These are phyloP conservation scores for Apteryx owenii DNA, from an alignment of 2,113 vertebrate genomes.

Conservation along the genomic window DNA sequence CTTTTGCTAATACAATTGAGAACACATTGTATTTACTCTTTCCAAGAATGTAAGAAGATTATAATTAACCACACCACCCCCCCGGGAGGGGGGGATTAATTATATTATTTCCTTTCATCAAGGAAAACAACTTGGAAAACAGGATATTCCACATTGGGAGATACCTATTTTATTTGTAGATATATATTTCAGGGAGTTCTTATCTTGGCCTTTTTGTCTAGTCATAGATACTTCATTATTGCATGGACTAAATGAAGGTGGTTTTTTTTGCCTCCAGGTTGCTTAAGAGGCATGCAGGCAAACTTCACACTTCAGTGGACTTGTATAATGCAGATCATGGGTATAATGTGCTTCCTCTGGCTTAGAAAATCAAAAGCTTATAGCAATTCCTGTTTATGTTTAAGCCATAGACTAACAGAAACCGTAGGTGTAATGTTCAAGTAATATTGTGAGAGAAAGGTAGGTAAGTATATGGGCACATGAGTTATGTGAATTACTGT, in stretches of 20 bases:
- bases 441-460: not conserved
- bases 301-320: not conserved
- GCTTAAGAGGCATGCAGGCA: not conserved
- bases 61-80: not conserved
- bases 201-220: not conserved
- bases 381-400: not conserved
- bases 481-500: not conserved
- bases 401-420: not conserved
- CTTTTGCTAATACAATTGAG: not conserved
- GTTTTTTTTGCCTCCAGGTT: not conserved
- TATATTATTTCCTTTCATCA: not conserved
- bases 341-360: not conserved
- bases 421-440: accelerated
- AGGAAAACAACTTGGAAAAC: not conserved
- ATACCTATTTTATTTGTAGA: not conserved
- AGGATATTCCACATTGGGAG: accelerated
- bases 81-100: too few species aligned
- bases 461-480: accelerated
- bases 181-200: not conserved
- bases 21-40: conserved; percentile 17
- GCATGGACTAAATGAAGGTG: not conserved
- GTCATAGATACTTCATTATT: not conserved
- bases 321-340: not conserved
- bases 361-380: not conserved
- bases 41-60: conserved; percentile 41